These are phyloP conservation scores for Ariopsis seemanni DNA, from an alignment of 2,113 vertebrate genomes.

Conservation along the genomic window DNA sequence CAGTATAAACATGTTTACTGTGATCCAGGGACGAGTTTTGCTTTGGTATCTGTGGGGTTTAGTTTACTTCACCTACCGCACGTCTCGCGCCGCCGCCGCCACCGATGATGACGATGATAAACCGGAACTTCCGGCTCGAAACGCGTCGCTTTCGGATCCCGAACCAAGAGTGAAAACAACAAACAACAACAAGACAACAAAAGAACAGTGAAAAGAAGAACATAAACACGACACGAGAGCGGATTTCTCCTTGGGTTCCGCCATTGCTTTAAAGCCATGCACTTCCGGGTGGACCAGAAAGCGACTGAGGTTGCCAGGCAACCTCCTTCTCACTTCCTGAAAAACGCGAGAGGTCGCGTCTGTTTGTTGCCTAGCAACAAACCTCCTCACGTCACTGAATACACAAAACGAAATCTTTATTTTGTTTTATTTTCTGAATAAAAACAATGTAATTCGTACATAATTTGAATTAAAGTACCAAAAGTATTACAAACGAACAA, in stretches of 20 bases:
- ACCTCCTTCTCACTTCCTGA: slow-evolving; percentile 46
- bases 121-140: slow-evolving; percentile 62
- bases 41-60: background rate
- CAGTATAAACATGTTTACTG: no score
- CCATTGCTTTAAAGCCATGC: slow-evolving; percentile 73
- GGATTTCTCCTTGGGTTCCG: slow-evolving; percentile 43
- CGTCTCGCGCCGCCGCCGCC: slow-evolving; percentile 62
- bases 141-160: slow-evolving; percentile 57
- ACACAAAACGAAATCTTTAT: background rate
- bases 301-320: slow-evolving; percentile 69
- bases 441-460: background rate
- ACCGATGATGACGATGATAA: slow-evolving; percentile 33
- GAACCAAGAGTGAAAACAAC: slow-evolving; percentile 17
- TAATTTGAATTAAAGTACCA: no score
- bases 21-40: no score
- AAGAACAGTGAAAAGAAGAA: background rate
- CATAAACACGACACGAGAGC: background rate
- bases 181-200: slow-evolving; percentile 12
- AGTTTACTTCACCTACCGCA: slow-evolving; percentile 62
- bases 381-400: background rate
- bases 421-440: background rate
- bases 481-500: no score
- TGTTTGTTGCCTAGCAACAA: background rate
- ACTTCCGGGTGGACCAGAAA: slow-evolving; percentile 66
- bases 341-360: background rate